phyloP scores from a whole-genome alignment of 2,888 invertebrate species.

The Cyrtodaria siliqua region DNA sequence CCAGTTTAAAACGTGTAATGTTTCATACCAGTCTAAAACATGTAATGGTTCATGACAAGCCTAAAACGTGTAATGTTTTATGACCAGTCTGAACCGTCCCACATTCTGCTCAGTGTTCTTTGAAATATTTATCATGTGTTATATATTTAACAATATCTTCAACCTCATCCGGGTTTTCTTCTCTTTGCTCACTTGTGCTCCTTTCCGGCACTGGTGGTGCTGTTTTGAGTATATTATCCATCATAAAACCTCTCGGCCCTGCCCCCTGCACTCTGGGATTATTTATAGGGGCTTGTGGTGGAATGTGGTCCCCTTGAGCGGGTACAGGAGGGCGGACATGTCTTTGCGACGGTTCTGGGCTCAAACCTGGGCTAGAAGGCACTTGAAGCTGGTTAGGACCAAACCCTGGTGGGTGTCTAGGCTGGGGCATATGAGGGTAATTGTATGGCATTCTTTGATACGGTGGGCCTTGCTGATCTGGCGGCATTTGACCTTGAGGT shows the following conservation, averaged over 20 bases:
- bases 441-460: slow-evolving; percentile 45
- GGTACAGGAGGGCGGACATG: slow-evolving; percentile 23
- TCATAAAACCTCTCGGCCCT: slow-evolving; percentile 55
- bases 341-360: slow-evolving; percentile 30
- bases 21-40: too few species aligned
- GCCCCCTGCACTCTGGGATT: background rate
- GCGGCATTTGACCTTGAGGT: slow-evolving; percentile 33
- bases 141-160: slow-evolving; percentile 77
- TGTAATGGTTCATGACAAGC: too few species aligned
- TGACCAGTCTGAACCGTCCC: too few species aligned
- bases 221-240: slow-evolving; percentile 64
- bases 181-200: slow-evolving; percentile 34
- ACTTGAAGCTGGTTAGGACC: slow-evolving; percentile 6
- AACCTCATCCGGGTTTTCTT: slow-evolving; percentile 73
- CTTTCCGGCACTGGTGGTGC: slow-evolving; percentile 37
- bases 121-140: slow-evolving; percentile 72
- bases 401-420: slow-evolving; percentile 16
- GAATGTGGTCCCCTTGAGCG: slow-evolving; percentile 13
- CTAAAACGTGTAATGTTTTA: too few species aligned
- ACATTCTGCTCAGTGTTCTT: slow-evolving; percentile 25
- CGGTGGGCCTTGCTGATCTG: slow-evolving; percentile 33
- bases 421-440: slow-evolving; percentile 40
- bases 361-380: slow-evolving; percentile 11
- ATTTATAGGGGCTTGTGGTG: slow-evolving; percentile 13
- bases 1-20: too few species aligned